A percentile compares a stretch with the other conserved stretches of the same genome.
These are phyloP conservation scores for Nycticorax nycticorax DNA, from an alignment of 2,113 vertebrate species.

Conservation along the genomic window DNA sequence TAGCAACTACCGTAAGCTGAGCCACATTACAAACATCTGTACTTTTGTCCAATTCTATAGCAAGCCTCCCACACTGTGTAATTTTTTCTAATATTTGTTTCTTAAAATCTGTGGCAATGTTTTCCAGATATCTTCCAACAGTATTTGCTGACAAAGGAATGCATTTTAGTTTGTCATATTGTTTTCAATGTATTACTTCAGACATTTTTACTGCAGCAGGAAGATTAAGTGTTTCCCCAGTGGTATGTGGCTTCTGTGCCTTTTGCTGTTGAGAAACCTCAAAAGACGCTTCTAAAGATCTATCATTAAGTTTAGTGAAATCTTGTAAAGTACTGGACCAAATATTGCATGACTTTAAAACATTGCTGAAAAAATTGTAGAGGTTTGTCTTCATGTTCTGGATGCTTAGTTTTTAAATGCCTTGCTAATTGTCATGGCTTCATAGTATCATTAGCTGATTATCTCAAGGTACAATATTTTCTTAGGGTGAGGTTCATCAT, in stretches of 20 bases:
- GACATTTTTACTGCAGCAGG: neutral
- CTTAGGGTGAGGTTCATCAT: neutral
- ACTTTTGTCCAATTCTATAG: neutral
- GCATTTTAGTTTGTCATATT: neutral
- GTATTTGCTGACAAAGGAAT: neutral
- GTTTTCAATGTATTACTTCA: neutral
- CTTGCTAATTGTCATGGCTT: neutral
- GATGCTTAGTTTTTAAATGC: neutral
- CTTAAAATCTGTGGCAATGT: neutral
- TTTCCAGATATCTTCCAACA: neutral
- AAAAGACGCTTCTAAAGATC: neutral
- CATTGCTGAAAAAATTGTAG: neutral
- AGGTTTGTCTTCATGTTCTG: neutral
- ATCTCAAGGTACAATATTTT: neutral
- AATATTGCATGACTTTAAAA: neutral
- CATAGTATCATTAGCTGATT: neutral
- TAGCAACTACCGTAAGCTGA: rapidly evolving
- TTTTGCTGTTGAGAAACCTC: neutral
- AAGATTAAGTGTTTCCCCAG: neutral
- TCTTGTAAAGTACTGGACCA: neutral
- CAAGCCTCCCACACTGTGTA: neutral
- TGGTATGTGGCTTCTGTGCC: neutral
- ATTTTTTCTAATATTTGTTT: neutral
- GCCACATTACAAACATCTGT: neutral
- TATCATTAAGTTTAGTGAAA: neutral